A percentile compares a stretch with the other conserved stretches of the same genome.
These are phyloP conservation scores for Dinothrombium tinctorium DNA, from an alignment of 1,140 invertebrate species.

Conservation along the genomic window DNA sequence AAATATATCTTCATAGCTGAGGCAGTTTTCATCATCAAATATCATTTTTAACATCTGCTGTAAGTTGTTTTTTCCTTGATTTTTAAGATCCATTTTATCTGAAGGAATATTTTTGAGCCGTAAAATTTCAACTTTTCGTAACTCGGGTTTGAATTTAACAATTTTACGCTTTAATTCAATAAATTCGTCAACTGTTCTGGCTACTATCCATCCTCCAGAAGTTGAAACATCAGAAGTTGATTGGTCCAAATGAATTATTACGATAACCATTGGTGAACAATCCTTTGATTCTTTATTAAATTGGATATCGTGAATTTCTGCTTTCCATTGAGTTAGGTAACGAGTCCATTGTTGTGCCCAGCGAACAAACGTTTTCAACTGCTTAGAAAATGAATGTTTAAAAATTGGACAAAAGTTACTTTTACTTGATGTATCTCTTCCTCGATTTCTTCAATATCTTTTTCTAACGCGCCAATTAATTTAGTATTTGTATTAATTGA, in stretches of 20 bases:
- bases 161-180: constrained; percentile 59
- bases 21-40: constrained; percentile 42
- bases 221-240: background rate
- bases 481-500: background rate
- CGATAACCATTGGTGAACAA: background rate
- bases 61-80: constrained; percentile 53
- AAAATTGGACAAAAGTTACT: too few relatives aligned
- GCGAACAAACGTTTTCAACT: constrained; percentile 56
- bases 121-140: constrained; percentile 4
- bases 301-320: constrained; percentile 17
- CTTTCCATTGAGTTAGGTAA: constrained; percentile 58
- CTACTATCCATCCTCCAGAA: constrained; percentile 12
- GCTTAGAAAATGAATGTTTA: too few relatives aligned
- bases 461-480: constrained; percentile 41
- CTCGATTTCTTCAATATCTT: constrained; percentile 52
- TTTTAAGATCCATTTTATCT: constrained; percentile 41
- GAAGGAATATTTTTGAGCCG: constrained; percentile 9
- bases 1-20: constrained; percentile 66
- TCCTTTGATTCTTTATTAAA: background rate
- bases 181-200: constrained; percentile 49
- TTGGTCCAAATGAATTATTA: background rate
- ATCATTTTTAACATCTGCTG: constrained; percentile 32
- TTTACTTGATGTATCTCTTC: constrained; percentile 45
- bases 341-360: constrained; percentile 67
- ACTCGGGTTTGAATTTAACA: constrained; percentile 19